phyloP scores from a whole-genome alignment of 2,888 invertebrate genomes.

The Pyralis farinalis region DNA sequence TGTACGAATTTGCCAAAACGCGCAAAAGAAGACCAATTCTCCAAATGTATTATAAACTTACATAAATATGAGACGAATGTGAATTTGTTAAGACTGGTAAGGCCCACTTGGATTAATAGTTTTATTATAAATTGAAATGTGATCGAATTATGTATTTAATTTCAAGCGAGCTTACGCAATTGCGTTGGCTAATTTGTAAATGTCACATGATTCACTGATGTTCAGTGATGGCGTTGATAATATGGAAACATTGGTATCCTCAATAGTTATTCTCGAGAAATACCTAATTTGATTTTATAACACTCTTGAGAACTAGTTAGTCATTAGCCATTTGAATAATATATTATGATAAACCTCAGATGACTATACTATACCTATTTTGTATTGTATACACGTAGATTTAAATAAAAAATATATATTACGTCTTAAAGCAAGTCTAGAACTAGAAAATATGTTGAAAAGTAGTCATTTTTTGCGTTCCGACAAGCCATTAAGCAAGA shows the following conservation, averaged over 20 bases:
- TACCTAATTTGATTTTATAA: constrained; percentile 15
- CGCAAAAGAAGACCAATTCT: constrained; percentile 2
- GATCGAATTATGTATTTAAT: constrained; percentile 3
- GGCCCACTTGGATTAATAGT: constrained; percentile 1
- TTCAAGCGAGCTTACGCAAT: constrained; percentile 3
- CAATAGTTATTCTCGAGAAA: background rate
- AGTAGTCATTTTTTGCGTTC: background rate
- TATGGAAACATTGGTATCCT: background rate
- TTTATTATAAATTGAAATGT: constrained; percentile 2
- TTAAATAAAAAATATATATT: no score
- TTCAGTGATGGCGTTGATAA: background rate
- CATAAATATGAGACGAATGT: constrained; percentile 3
- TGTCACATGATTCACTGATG: background rate
- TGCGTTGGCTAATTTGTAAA: constrained; percentile 7
- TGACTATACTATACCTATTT: no score
- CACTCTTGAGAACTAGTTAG: constrained; percentile 13
- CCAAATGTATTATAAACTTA: constrained; percentile 1
- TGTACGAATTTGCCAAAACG: constrained; percentile 2
- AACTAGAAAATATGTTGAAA: no score
- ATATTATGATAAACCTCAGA: background rate
- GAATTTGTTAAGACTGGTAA: background rate
- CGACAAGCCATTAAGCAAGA: background rate
- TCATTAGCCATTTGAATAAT: no score
- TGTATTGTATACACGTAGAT: no score
- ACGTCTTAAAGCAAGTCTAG: no score